Percentiles rank a stretch among this genome's conserved stretches.
phyloP scores from a whole-genome alignment of 2,888 invertebrate species.

The Blomia tropicalis region DNA sequence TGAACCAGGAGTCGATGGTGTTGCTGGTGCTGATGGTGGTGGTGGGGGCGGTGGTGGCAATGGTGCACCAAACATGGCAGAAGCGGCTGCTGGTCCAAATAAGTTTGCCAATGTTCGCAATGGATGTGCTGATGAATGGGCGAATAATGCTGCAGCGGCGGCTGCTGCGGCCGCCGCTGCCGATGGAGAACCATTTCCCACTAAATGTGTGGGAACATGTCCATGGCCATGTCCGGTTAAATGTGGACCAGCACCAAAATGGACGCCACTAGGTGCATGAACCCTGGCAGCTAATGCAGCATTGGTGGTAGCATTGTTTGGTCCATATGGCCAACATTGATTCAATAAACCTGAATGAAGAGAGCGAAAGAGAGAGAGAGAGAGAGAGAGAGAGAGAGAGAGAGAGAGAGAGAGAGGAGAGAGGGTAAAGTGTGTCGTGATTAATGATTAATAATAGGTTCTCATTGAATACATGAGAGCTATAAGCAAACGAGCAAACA shows the following conservation, averaged over 20 bases:
- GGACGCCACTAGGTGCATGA: background rate
- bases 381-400: background rate
- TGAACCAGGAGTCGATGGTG: background rate
- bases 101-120: background rate
- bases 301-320: background rate
- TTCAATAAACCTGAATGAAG: background rate
- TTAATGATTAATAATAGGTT: background rate
- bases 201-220: no score
- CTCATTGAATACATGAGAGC: no score
- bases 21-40: background rate
- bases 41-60: no score
- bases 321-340: constrained; percentile 13
- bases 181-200: no score
- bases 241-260: background rate
- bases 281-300: background rate
- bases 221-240: background rate
- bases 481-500: no score
- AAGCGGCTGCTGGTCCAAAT: background rate
- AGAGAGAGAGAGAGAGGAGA: background rate
- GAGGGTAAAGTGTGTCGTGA: background rate
- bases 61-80: background rate
- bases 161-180: background rate
- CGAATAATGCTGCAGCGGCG: background rate
- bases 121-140: background rate
- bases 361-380: background rate